These are phyloP conservation scores for Campaea margaritaria DNA, from an alignment of 2,888 invertebrate genomes.

Conservation along the genomic window DNA sequence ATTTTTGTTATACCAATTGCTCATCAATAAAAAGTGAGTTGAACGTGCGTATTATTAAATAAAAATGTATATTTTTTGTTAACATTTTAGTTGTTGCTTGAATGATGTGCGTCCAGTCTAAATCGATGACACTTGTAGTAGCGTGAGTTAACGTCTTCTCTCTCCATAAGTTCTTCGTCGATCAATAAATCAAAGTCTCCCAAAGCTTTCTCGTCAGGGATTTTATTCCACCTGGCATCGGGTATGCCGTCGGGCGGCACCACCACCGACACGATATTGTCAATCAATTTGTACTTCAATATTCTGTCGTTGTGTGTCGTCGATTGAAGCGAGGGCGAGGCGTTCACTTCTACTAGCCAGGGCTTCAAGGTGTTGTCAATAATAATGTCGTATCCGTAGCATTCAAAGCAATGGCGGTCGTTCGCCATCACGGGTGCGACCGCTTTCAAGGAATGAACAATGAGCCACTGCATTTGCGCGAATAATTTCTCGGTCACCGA, in stretches of 20 bases:
- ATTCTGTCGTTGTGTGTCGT: slow-evolving; percentile 98
- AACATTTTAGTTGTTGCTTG: background rate
- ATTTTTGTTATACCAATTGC: background rate
- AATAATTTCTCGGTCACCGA: slow-evolving; percentile 95
- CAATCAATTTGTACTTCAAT: slow-evolving; percentile 96
- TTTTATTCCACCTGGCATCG: slow-evolving; percentile 95
- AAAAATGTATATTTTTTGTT: background rate
- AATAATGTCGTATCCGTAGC: slow-evolving; percentile 98
- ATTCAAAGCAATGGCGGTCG: slow-evolving; percentile 96
- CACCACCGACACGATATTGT: slow-evolving; percentile 96
- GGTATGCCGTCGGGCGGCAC: slow-evolving; percentile 95
- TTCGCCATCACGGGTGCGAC: slow-evolving; percentile 97
- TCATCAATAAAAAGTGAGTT: background rate
- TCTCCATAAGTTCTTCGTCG: slow-evolving; percentile 92
- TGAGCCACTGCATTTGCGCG: slow-evolving; percentile 95
- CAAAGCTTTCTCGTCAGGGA: slow-evolving; percentile 89
- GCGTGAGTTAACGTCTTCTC: slow-evolving; percentile 82
- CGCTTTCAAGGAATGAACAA: slow-evolving; percentile 96
- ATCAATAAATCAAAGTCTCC: slow-evolving; percentile 94
- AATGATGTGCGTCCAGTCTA: slow-evolving; percentile 34
- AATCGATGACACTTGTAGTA: slow-evolving; percentile 59
- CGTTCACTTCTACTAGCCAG: slow-evolving; percentile 97
- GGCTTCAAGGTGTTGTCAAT: slow-evolving; percentile 97
- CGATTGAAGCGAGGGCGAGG: slow-evolving; percentile 97
- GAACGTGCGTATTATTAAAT: background rate